Evolutionary conservation across 35 echinoderm and acorn worm genomes (phyloP), one percentile per base, ranked within the genome.

Genomic region (Eucidaris tribuloides): DNA sequence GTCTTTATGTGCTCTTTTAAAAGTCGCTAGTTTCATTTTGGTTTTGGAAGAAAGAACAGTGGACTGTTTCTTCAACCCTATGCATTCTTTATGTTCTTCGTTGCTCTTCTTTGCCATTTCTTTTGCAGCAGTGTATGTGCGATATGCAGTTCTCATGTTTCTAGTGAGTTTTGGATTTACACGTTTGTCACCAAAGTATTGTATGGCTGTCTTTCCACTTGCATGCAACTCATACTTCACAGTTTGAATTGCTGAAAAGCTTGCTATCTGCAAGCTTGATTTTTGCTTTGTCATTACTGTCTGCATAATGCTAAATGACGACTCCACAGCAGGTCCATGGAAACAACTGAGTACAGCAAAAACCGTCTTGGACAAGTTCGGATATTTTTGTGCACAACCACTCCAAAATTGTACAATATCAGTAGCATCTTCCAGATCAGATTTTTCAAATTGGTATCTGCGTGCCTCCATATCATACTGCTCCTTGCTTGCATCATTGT

Each of bases 231-330:
- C 78, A 59, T 81, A 81, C 24, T 59, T 57, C 19, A 81, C n/a
- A 23, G 50, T 57, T 37, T 81, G 78, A 27, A 57, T 81, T 13
- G 44, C 48, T 19, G 78, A 57, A 59, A 81, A 81, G 6, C 28
- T 81, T 22, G 24, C 78, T 30, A 81, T 37, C 27, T 58, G 44
- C 46, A 81, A 58, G 46, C 54, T 54, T n/a, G 81, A 68, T 43
- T 25, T 40, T 18, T 20, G 20, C 46, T 64, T 83, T 3, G 23
- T 68, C 60, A 83, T 35, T 5, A 45, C 41, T 24, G 64, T 61
- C 19, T 42, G 28, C 81, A 83, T 83, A 42, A 72, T 71, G 46
- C 81, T 83, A 62, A 83, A 83, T n/a, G 81, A 83, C 45, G 81
- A 83, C 41, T 83, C 60, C 34, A 83, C 60, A 35, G 60, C 56